Conservation (phyloP, 2,113 vertebrate genomes). For the Mastomys coucha region DNA sequence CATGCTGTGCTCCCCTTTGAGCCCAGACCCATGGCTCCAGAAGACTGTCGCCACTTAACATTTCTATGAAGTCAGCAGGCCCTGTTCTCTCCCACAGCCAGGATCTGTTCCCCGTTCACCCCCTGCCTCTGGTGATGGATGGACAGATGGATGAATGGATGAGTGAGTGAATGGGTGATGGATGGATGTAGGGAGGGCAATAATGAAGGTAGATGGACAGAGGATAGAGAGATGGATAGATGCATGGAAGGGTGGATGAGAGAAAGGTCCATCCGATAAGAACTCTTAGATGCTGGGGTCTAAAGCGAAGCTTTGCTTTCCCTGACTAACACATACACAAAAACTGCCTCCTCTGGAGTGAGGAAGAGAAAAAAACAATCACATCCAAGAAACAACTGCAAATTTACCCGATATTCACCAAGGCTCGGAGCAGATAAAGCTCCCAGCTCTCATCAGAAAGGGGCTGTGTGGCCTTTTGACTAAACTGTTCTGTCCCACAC, state of each 20-base stretch:
- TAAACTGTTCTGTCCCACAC: background rate
- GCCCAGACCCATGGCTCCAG: background rate
- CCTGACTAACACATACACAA: slow-evolving; percentile 52
- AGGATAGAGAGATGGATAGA: background rate
- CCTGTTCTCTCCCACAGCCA: background rate
- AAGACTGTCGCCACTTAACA: background rate
- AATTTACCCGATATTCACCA: slow-evolving; percentile 54
- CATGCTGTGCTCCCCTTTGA: background rate
- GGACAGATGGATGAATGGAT: background rate
- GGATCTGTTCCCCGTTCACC: background rate
- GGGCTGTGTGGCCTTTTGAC: background rate
- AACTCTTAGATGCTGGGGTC: slow-evolving; percentile 46
- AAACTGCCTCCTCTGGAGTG: slow-evolving; percentile 66
- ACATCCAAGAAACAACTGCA: slow-evolving; percentile 53
- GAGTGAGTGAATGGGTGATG: too few species aligned
- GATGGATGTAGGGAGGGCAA: background rate
- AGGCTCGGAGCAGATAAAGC: slow-evolving; percentile 17
- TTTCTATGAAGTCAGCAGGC: background rate
- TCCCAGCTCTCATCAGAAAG: background rate
- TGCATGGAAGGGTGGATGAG: background rate
- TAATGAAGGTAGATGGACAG: background rate
- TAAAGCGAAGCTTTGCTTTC: slow-evolving; percentile 67
- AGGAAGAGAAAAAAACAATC: slow-evolving; percentile 67
- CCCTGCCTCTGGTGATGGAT: background rate
- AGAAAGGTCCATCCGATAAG: slow-evolving; percentile 23